phyloP scores from a whole-genome alignment of 2,113 vertebrate species.

The Pteruthius melanotis region DNA sequence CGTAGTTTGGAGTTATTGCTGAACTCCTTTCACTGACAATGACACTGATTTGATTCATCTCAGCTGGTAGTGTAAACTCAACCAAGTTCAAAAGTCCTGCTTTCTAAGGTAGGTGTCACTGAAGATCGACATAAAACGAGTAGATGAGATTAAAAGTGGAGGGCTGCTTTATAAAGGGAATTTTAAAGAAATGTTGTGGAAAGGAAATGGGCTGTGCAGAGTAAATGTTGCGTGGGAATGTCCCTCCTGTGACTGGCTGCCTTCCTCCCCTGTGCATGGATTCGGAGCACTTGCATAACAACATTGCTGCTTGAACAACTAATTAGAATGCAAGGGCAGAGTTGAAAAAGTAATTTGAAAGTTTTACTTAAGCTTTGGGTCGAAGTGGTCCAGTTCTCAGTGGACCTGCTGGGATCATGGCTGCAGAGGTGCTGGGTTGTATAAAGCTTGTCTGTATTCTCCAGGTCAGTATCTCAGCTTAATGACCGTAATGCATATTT shows the following conservation, averaged over 20 bases:
- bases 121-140: slow-evolving; percentile 37
- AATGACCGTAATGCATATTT: not conserved
- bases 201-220: not conserved
- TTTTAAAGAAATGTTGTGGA: not conserved
- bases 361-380: not conserved
- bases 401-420: not conserved
- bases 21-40: slow-evolving; percentile 16
- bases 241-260: not conserved
- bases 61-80: slow-evolving; percentile 22
- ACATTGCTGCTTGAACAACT: not conserved
- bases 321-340: not conserved
- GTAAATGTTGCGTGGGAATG: not conserved
- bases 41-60: slow-evolving; percentile 55
- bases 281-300: not conserved
- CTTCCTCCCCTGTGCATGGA: not conserved
- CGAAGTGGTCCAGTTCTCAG: not conserved
- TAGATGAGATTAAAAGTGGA: not conserved
- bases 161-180: not conserved
- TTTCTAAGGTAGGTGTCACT: slow-evolving; percentile 13
- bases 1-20: slow-evolving; percentile 6
- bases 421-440: not conserved
- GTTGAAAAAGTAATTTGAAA: not conserved
- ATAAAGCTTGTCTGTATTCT: not conserved
- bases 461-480: not conserved
- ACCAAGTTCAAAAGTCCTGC: slow-evolving; percentile 30